A percentile compares a stretch with the other conserved stretches of the same genome.
phyloP scores from a whole-genome alignment of 2,113 vertebrate species.

The Antechinus stuartii region DNA sequence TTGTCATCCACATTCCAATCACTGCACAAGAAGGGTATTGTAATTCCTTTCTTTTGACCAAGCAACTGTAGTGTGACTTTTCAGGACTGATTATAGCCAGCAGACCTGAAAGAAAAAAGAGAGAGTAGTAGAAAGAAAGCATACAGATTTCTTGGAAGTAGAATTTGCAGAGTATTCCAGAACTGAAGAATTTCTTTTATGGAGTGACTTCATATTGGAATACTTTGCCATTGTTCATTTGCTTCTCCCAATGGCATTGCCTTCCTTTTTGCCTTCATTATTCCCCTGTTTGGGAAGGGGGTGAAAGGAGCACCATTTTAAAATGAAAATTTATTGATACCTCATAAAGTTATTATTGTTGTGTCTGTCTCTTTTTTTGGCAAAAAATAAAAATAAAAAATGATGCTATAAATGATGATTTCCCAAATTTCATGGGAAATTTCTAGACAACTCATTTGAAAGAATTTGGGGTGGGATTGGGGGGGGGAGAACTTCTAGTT shows the following conservation, averaged over 20 bases:
- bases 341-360: conserved; percentile 31
- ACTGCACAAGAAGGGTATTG: neutral
- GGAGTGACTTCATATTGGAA: neutral
- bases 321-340: conserved; percentile 63
- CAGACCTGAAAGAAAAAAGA: neutral
- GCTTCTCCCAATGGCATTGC: conserved; percentile 28
- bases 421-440: neutral
- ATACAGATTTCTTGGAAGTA: conserved; percentile 68
- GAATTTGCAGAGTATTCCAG: conserved; percentile 45
- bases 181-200: neutral
- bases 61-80: neutral
- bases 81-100: neutral
- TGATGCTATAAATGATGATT: neutral
- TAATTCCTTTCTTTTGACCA: neutral
- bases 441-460: neutral
- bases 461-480: neutral
- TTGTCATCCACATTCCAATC: neutral
- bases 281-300: neutral
- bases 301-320: conserved; percentile 52
- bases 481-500: neutral
- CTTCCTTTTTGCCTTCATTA: conserved; percentile 38
- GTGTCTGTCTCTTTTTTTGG: conserved; percentile 18
- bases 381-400: neutral
- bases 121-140: conserved; percentile 64
- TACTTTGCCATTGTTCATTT: conserved; percentile 11